Base-by-base conservation (phyloP, 2,797 vertebrate genomes). In the Pseudochromis fuscus region DNA sequence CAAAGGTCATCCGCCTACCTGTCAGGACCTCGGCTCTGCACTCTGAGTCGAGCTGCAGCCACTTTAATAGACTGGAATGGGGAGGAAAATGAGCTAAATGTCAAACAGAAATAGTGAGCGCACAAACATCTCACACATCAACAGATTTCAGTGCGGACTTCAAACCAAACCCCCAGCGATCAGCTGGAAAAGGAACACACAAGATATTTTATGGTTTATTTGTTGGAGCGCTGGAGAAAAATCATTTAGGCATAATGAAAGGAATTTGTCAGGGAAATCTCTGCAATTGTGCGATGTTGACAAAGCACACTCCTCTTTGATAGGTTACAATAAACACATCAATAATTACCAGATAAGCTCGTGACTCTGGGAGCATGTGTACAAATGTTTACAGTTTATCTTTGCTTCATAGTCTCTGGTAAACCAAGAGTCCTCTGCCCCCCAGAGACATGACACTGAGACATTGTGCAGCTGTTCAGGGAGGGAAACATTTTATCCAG, bases 1-100 rank as follows among this genome's bases (percentile, higher is more conserved):
- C 53, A 87, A 89, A 89, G 89, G 84, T 85, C 80, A 87, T 37
- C 59, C 60, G 67, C 69, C 70, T 77, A 78, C 59, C 60, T 78
- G 82, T 77, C 85, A 76, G 67, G 59, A 63, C 61, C 16, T 65
- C 42, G 0, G 23, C 55, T 67, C 67, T 49, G 52, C 55, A 31
- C 27, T 11, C 4, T 24, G 42, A 40, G 46, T 13, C 1, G 31
- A 56, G 55, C 67, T 30, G 37, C 37, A 59, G 42, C 42, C 28
- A 27, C 4, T 50, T 64, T 52, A 62, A 64, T 27, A 50, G 45
- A 49, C 24, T 13, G 64, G 19, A 46, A 57, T 15, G 2, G 19
- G 38, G 18, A 30, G 60, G 51, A 64, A 33, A 45, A 25, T 44
- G 18, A 67, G 33, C 30, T 16, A 65, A 81, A 86, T 84, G 72